Evolutionary conservation across 2,113 vertebrate species (phyloP), one percentile per base, ranked within the genome.

Genomic region (Cichladusa arquata): DNA sequence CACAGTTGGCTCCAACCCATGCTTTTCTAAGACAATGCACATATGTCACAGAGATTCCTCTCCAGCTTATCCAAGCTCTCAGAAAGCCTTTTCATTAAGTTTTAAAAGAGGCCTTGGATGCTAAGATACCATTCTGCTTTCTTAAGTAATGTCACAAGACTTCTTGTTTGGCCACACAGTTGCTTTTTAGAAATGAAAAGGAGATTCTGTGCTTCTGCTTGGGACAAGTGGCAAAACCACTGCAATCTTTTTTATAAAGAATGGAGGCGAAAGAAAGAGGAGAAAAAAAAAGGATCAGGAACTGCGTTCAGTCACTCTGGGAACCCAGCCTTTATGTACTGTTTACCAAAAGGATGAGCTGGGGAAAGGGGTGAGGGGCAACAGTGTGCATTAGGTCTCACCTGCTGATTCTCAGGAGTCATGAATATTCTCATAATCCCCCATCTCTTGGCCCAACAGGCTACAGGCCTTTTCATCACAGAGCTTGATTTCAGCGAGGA

Each of bases 351-450:
- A 98, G 98, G 99, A 99, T 99, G 97, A 99, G 98, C 96, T 94
- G 96, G 96, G 93, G 95, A 98, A 70, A 73, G 33, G 86, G 82
- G 16, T 69, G 82, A 90, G 76, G 82, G 88, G 82, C 96, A 88
- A 90, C 77, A 86, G 88, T 47, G 58, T 90, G 96, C 97, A 96
- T 86, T 95, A 96, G 95, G 96, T 98, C 98, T 99, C 98, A 99
- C 99, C 99, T 99, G 98, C 98, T 98, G 98, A 97, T 98, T 98
- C 98, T 96, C 92, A 92, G 98, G 98, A 98, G 97, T 98, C 98
- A 99, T 99, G 98, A 99, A 99, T 98, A 98, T 98, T 98, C 98
- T 92, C 96, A 97, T 99, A 99, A 99, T 99, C 98, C 98, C 98
- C 69, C 8, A 1, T 93, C 98, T 97, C 97, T 97, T 97, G 70